Evolutionary conservation across 2,113 vertebrate genomes (phyloP).

Genomic region (Apodemus sylvaticus): DNA sequence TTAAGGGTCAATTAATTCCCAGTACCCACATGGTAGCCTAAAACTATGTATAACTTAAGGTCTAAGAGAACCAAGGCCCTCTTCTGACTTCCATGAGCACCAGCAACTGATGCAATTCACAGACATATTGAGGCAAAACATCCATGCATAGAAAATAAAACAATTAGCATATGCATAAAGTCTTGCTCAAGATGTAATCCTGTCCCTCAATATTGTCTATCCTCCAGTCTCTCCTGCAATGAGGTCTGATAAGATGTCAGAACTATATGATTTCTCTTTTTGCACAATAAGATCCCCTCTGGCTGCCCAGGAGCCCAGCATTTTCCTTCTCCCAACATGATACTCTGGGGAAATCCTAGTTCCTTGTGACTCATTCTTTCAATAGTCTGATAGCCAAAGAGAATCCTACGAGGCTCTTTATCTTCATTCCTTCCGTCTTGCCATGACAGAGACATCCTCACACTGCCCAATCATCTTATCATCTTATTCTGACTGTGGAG

Average conservation of each 20-base stretch:
- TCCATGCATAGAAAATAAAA: background rate
- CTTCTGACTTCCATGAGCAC: no score
- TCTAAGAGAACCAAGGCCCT: background rate
- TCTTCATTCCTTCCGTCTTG: background rate
- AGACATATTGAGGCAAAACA: background rate
- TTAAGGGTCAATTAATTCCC: background rate
- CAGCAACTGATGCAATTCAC: background rate
- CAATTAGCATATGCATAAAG: background rate
- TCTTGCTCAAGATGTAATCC: background rate
- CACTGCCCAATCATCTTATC: no score
- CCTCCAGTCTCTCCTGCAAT: background rate
- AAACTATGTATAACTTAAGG: background rate
- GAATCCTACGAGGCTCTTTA: background rate
- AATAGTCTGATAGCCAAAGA: background rate
- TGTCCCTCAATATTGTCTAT: background rate
- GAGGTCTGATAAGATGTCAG: background rate
- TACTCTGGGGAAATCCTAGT: background rate
- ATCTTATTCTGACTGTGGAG: background rate
- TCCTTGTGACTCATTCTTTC: background rate
- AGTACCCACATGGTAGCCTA: background rate
- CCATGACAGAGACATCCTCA: rapidly evolving
- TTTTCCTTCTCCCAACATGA: background rate
- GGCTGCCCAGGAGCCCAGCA: background rate
- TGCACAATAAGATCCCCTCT: background rate
- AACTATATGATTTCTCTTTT: background rate